phyloP scores from a whole-genome alignment of 2,888 invertebrate species.

The Caenorhabditis zanzibari region DNA sequence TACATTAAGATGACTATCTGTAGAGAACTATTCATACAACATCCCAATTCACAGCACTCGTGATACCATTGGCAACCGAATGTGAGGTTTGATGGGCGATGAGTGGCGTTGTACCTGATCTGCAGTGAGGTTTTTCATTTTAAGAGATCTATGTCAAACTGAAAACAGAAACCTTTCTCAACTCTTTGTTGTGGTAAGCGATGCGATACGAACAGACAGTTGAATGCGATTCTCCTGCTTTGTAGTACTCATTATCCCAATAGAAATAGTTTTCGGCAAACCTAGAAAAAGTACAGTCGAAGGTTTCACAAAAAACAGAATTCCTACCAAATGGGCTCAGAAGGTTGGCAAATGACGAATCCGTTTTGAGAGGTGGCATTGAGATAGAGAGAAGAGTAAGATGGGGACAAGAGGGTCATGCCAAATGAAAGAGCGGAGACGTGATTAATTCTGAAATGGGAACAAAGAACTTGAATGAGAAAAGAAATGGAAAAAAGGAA shows the following conservation, averaged over 20 bases:
- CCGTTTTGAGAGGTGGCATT: slow-evolving; percentile 11
- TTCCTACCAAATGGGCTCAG: slow-evolving; percentile 21
- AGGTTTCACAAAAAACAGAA: not conserved
- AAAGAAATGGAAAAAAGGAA: slow-evolving; percentile 2
- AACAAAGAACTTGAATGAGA: not conserved
- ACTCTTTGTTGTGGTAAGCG: slow-evolving; percentile 23
- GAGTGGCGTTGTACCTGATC: slow-evolving; percentile 30
- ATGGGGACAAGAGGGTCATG: slow-evolving; percentile 36
- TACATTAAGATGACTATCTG: not conserved
- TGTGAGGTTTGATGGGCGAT: slow-evolving; percentile 41
- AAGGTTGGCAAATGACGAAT: slow-evolving; percentile 24
- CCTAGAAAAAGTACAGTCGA: not conserved
- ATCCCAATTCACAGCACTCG: slow-evolving; percentile 42
- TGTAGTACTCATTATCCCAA: slow-evolving; percentile 39
- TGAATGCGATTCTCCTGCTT: not conserved
- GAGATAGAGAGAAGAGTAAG: slow-evolving; percentile 28
- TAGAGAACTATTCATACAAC: slow-evolving; percentile 11
- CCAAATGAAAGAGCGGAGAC: slow-evolving; percentile 33
- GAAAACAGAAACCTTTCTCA: slow-evolving; percentile 15
- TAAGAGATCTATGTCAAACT: not conserved
- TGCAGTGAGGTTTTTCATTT: not conserved
- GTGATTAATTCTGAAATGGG: slow-evolving; percentile 34
- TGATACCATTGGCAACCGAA: slow-evolving; percentile 45
- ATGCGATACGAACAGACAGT: slow-evolving; percentile 28
- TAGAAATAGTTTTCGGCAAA: slow-evolving; percentile 23